These are phyloP conservation scores for Xylocopa sonorina DNA, from an alignment of 1,140 invertebrate genomes.

Conservation along the genomic window DNA sequence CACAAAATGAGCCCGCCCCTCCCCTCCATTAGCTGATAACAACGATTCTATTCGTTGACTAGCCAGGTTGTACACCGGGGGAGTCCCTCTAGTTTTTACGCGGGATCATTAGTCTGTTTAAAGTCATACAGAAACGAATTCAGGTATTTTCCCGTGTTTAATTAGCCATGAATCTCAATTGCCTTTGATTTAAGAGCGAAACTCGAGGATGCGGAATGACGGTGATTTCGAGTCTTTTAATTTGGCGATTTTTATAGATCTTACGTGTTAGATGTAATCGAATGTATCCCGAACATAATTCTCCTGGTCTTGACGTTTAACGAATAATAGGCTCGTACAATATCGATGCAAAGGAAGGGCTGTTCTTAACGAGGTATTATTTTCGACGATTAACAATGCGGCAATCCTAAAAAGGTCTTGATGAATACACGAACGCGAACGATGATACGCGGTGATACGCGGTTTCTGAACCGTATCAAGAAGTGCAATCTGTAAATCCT, in stretches of 20 bases:
- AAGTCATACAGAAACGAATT: not conserved
- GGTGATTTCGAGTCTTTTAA: too few species aligned
- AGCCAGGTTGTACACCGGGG: not conserved
- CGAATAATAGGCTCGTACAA: not conserved
- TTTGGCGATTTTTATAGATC: too few species aligned
- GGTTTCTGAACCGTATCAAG: not conserved
- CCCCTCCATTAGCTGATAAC: constrained; percentile 16
- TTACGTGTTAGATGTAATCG: too few species aligned
- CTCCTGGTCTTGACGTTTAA: not conserved
- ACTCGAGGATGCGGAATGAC: too few species aligned
- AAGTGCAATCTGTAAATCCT: constrained; percentile 19
- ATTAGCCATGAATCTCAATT: too few species aligned
- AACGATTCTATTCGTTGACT: constrained; percentile 32
- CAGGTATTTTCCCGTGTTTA: too few species aligned
- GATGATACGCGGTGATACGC: not conserved
- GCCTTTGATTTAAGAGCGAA: too few species aligned
- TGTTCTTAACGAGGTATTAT: constrained; percentile 2
- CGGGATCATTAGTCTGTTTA: not conserved
- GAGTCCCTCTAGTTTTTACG: not conserved
- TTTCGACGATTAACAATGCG: constrained; percentile 3
- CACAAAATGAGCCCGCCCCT: not conserved
- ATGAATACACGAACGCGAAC: not conserved
- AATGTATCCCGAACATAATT: too few species aligned
- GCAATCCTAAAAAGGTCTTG: constrained; percentile 5
- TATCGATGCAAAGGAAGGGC: not conserved